Conservation (phyloP, 2,888 invertebrate species). For the Hesperia comma region DNA sequence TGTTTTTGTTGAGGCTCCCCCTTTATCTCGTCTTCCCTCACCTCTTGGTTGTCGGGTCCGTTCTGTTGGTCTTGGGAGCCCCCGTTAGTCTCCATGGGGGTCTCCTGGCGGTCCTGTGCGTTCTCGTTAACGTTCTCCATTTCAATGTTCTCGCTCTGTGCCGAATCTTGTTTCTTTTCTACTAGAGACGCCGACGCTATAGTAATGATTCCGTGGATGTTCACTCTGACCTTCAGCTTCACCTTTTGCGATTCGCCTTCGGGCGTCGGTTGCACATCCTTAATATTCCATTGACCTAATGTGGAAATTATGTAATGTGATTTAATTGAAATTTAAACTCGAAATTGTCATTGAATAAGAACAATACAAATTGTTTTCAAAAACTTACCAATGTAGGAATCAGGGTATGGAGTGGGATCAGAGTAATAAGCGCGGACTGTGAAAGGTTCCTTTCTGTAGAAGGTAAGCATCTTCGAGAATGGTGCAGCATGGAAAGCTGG, state of each 20-base stretch:
- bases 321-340: background rate
- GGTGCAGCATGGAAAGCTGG: slow-evolving; percentile 95
- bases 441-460: slow-evolving; percentile 95
- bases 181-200: slow-evolving; percentile 93
- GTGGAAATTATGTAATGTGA: slow-evolving; percentile 9
- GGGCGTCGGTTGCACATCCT: slow-evolving; percentile 92
- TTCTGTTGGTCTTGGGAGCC: slow-evolving; percentile 70
- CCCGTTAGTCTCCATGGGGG: slow-evolving; percentile 80
- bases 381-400: slow-evolving; percentile 89
- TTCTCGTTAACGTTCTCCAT: slow-evolving; percentile 77
- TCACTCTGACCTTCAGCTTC: slow-evolving; percentile 97
- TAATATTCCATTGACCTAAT: slow-evolving; percentile 89
- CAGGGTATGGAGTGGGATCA: slow-evolving; percentile 89
- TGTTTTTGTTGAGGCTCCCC: slow-evolving; percentile 78
- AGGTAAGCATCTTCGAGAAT: slow-evolving; percentile 96
- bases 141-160: slow-evolving; percentile 71
- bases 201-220: slow-evolving; percentile 95
- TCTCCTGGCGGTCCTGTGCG: slow-evolving; percentile 67
- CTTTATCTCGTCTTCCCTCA: slow-evolving; percentile 76
- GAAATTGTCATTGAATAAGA: slow-evolving; percentile 4
- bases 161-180: slow-evolving; percentile 87
- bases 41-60: slow-evolving; percentile 78
- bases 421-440: slow-evolving; percentile 93
- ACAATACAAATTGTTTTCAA: no score
- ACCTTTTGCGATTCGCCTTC: slow-evolving; percentile 97